These are phyloP conservation scores for Meandrina meandrites DNA, from an alignment of 92 coral and sea anemone species.

Conservation along the genomic window DNA sequence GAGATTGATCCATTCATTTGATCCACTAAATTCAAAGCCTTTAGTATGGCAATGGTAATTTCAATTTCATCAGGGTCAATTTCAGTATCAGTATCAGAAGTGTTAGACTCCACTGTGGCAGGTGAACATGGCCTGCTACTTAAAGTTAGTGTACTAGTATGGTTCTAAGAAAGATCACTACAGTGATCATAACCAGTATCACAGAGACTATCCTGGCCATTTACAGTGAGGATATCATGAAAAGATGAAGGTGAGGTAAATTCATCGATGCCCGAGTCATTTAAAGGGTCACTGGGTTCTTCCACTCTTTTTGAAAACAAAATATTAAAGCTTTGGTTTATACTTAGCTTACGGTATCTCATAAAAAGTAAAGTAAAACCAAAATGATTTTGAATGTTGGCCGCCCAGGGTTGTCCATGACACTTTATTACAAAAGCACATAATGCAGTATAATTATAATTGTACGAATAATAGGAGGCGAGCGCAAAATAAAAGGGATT, in stretches of 20 bases:
- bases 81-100: slow-evolving; percentile 1
- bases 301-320: not conserved
- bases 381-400: no score
- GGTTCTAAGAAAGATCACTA: slow-evolving; percentile 21
- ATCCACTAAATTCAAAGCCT: slow-evolving; percentile 48
- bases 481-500: no score
- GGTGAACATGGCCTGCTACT: slow-evolving; percentile 5
- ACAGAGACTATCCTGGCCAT: no score
- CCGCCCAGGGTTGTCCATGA: no score
- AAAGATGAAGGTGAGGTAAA: slow-evolving; percentile 1
- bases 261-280: slow-evolving; percentile 30
- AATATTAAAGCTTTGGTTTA: no score
- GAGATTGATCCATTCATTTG: slow-evolving; percentile 47
- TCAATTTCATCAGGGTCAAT: slow-evolving; percentile 17
- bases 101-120: not conserved
- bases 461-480: no score
- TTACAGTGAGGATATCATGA: slow-evolving; percentile 9
- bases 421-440: no score
- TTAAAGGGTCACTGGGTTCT: slow-evolving; percentile 7
- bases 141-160: not conserved
- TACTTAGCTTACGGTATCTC: no score
- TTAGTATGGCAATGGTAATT: slow-evolving; percentile 41
- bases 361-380: no score
- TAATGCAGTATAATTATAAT: no score
- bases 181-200: not conserved